phyloP scores from a whole-genome alignment of 2,113 vertebrate species.

The Salminus brasiliensis region DNA sequence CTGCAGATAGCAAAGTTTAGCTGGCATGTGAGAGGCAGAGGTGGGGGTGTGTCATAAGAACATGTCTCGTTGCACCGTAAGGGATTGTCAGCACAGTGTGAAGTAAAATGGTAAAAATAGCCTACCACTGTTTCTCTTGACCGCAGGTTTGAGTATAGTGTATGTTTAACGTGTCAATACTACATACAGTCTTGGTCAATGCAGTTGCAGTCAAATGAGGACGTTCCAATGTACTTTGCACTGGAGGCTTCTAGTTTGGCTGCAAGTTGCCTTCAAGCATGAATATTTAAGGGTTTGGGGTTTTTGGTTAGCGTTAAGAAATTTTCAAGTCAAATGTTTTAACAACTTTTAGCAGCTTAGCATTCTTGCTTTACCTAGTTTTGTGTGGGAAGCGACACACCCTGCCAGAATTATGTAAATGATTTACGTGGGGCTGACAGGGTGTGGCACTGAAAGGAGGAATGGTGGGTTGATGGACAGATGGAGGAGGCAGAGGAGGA shows the following conservation, averaged over 20 bases:
- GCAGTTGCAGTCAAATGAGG: neutral
- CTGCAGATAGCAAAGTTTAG: neutral
- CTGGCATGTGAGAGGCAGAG: neutral
- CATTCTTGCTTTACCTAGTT: neutral
- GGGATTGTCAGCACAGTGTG: neutral
- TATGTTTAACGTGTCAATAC: neutral
- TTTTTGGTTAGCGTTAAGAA: neutral
- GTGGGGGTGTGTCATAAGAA: slow-evolving; percentile 14
- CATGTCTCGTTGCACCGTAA: neutral
- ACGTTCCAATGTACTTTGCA: neutral
- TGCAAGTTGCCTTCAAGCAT: neutral
- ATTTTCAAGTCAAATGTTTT: no score
- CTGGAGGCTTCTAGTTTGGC: neutral
- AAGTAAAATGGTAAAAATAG: neutral
- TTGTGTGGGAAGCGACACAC: neutral
- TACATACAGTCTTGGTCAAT: neutral
- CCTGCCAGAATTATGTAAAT: neutral
- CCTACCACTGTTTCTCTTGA: neutral
- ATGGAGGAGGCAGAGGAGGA: neutral
- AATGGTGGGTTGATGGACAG: neutral
- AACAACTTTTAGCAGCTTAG: neutral
- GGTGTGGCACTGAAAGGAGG: slow-evolving; percentile 2
- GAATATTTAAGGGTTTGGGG: neutral
- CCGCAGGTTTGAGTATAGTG: neutral
- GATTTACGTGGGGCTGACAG: neutral